Conservation (phyloP, 2,888 invertebrate genomes). For the Operophtera brumata region DNA sequence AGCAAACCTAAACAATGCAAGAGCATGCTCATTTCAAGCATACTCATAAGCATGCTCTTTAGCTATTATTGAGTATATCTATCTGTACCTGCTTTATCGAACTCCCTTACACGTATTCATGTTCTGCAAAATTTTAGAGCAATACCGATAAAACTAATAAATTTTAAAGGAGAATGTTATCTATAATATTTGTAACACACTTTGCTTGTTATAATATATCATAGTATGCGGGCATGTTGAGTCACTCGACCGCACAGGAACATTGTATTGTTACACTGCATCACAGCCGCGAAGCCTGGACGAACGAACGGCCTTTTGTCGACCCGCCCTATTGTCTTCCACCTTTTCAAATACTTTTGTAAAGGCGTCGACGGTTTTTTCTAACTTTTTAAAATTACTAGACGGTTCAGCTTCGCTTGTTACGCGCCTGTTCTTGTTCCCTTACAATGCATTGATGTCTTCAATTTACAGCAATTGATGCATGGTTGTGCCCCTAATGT, state of each 20-base stretch:
- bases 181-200: slow-evolving; percentile 14
- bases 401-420: slow-evolving; percentile 42
- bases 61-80: too few species aligned
- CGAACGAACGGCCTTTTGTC: slow-evolving; percentile 60
- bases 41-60: too few species aligned
- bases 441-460: slow-evolving; percentile 40
- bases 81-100: too few species aligned
- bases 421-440: slow-evolving; percentile 39
- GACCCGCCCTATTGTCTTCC: slow-evolving; percentile 64
- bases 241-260: slow-evolving; percentile 69
- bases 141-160: slow-evolving; percentile 18
- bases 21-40: too few species aligned
- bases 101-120: slow-evolving; percentile 5
- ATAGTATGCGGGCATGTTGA: slow-evolving; percentile 61
- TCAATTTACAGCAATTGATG: slow-evolving; percentile 46
- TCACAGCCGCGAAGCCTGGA: slow-evolving; percentile 59
- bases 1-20: too few species aligned
- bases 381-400: slow-evolving; percentile 47
- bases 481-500: slow-evolving; percentile 53
- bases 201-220: slow-evolving; percentile 42
- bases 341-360: slow-evolving; percentile 62
- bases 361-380: slow-evolving; percentile 50
- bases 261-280: slow-evolving; percentile 63
- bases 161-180: slow-evolving; percentile 29
- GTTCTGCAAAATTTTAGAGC: background rate